Percentiles rank a stretch among this genome's conserved stretches.
phyloP scores from a whole-genome alignment of 1,140 invertebrate genomes.

The Ips typographus region DNA sequence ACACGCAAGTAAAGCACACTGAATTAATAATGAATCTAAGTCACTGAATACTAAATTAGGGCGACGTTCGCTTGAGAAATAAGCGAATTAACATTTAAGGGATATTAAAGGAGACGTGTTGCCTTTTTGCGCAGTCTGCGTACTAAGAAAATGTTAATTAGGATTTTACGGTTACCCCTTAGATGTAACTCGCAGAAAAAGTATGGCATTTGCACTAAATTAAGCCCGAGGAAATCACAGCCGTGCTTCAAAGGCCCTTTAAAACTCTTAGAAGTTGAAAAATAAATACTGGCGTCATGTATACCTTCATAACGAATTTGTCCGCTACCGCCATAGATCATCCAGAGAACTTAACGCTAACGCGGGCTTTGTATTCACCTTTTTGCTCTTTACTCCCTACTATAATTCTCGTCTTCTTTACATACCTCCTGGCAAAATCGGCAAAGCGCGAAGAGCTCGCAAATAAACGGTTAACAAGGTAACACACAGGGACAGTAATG shows the following conservation, averaged over 20 bases:
- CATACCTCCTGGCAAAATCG: too few relatives aligned
- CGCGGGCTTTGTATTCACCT: too few relatives aligned
- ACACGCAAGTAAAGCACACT: neutral
- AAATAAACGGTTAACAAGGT: too few relatives aligned
- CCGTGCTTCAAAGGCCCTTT: neutral
- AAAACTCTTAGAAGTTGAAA: neutral
- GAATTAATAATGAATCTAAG: constrained; percentile 13
- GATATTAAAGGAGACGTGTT: constrained; percentile 8
- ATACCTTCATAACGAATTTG: too few relatives aligned
- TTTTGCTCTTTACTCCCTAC: too few relatives aligned
- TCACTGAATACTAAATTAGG: constrained; percentile 14
- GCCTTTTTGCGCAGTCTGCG: constrained; percentile 11
- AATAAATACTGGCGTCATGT: too few relatives aligned
- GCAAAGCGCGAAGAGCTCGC: too few relatives aligned
- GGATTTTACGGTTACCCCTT: neutral
- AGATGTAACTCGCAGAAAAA: constrained; percentile 7
- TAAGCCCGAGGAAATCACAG: neutral
- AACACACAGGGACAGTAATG: neutral
- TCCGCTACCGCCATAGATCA: too few relatives aligned
- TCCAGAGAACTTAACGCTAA: too few relatives aligned
- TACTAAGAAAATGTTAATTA: constrained; percentile 16
- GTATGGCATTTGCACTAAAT: neutral
- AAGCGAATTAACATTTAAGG: constrained; percentile 18
- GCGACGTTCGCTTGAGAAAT: constrained; percentile 2
- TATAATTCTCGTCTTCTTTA: too few relatives aligned